Evolutionary conservation across 2,113 vertebrate species (phyloP), one percentile per base, ranked within the genome.

Genomic region (Cricetomys ansorgei): DNA sequence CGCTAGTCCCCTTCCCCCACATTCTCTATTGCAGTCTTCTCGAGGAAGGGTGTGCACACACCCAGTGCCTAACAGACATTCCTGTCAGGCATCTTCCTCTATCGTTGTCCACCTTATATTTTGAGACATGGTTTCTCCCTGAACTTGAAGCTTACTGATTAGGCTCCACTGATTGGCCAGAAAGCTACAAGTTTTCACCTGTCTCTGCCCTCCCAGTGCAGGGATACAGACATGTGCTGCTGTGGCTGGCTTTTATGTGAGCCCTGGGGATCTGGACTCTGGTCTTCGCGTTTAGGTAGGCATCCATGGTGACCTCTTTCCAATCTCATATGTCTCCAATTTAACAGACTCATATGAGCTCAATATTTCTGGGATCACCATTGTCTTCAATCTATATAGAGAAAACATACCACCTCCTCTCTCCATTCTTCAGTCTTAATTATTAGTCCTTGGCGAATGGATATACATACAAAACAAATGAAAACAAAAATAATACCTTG

Each of bases 401-500:
- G 53, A 83, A 91, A 91, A 72, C 57, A 4, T 6, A 76, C 40
- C 21, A 7, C 10, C 23, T 89, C 25, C 34, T 53, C 27, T 45
- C 67, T n/a, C 23, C 96, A 84, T 87, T 83, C 79, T 85, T 37
- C 70, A 64, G 64, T 62, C 69, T 84, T 95, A 59, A 70, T 40
- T 43, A 94, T 55, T 65, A 93, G 65, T 57, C 7, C 31, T 96
- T 91, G 31, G 87, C 29, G 75, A 83, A 91, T 76, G 50, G 89
- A 85, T 53, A 37, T 62, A 83, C 9, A 65, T 1, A 77, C 29
- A 94, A 94, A 95, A 73, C 19, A 94, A 90, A 45, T 65, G 80
- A 93, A 0, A 89, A 50, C 45, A 91, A 81, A 92, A 92, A 87
- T 19, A 48, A n/a, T 45, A 45, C 6, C 79, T 45, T 4, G 48